Base-by-base conservation (phyloP, 1,140 invertebrate species). In the Drosophila pectinifera region DNA sequence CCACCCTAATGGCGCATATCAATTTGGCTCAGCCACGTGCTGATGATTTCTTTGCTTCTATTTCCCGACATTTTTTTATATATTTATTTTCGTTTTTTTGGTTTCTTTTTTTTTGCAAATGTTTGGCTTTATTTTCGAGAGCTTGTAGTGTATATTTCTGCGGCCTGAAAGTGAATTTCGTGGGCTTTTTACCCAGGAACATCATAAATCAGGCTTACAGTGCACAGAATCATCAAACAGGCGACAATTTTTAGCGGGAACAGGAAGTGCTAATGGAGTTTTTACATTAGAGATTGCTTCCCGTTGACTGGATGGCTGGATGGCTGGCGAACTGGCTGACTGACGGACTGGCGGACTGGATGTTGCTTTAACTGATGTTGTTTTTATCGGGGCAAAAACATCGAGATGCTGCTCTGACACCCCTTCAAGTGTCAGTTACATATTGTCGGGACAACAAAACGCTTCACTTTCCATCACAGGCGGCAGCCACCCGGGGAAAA, bases 121-220 rank as follows among this genome's bases (percentile, higher is more conserved):
- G 48, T 72, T 58, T 79, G 53, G 41, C 75, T 48, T 68, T 74
- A 77, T 80, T 75, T 78, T 79, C 75, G 74, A 79, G 78, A 64
- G 75, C 54, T 78, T 69, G 67, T 72, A 67, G 77, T 68, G 63
- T 49, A 64, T 72, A 78, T 67, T 72, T 77, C 59, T 79, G 67
- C 53, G 74, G 78, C 73, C 67, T 57, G 43, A 53, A 68, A 58
- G 69, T 65, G 65, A 74, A 72, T 74, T 78, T 75, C 51, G 61
- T 63, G 54, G 58, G 43, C 26, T 38, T 36, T 34, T 61, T 59
- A 26, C 22, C 16, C 20, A 22, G 36, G 39, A 65, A 75, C 63
- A 89, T 91, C 90, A 91, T 91, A 90, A 91, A 91, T 91, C 90
- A 91, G 78, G 82, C 86, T 91, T 90, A 91, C 75, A 88, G 91